Conservation (phyloP, 2,888 invertebrate species). For the Chalcis sispes region DNA sequence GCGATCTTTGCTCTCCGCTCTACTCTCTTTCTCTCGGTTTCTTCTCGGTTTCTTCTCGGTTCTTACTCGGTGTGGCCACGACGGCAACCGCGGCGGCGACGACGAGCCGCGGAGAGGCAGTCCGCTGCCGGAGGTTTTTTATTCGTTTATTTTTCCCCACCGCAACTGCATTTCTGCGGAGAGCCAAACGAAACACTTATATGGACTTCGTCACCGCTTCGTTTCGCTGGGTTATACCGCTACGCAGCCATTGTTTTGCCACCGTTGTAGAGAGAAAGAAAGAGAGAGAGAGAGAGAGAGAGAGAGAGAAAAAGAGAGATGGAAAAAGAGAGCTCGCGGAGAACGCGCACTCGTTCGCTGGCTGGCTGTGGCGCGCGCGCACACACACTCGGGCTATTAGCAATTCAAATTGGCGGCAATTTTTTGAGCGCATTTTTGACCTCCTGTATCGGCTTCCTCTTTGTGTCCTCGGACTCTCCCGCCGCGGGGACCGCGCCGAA, state of each 20-base stretch:
- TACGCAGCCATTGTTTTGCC: conserved; percentile 74
- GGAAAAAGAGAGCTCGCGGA: conserved; percentile 33
- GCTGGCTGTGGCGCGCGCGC: conserved; percentile 58
- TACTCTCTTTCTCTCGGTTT: conserved; percentile 38
- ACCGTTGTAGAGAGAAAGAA: conserved; percentile 66
- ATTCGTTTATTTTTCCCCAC: conserved; percentile 71
- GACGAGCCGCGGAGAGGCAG: conserved; percentile 57
- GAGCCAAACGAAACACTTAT: conserved; percentile 74
- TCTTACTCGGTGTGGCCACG: conserved; percentile 6
- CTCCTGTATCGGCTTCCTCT: conserved; percentile 74
- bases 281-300: conserved; percentile 50
- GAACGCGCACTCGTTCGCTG: conserved; percentile 9
- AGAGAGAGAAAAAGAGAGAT: conserved; percentile 56
- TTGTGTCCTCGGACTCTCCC: conserved; percentile 61
- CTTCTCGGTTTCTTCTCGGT: conserved; percentile 29
- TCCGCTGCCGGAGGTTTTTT: conserved; percentile 61
- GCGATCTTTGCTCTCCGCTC: conserved; percentile 58
- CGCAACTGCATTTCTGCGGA: conserved; percentile 73
- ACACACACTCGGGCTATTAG: conserved; percentile 71
- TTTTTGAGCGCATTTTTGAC: conserved; percentile 77
- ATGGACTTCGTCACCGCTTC: conserved; percentile 75
- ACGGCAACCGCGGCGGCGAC: conserved; percentile 41
- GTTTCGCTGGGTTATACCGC: conserved; percentile 73
- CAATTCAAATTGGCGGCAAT: conserved; percentile 77
- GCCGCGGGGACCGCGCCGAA: conserved; percentile 68